A percentile compares a stretch with the other conserved stretches of the same genome.
These are phyloP conservation scores for Neodon shergylaensis DNA, from an alignment of 2,113 vertebrate species.

Conservation along the genomic window DNA sequence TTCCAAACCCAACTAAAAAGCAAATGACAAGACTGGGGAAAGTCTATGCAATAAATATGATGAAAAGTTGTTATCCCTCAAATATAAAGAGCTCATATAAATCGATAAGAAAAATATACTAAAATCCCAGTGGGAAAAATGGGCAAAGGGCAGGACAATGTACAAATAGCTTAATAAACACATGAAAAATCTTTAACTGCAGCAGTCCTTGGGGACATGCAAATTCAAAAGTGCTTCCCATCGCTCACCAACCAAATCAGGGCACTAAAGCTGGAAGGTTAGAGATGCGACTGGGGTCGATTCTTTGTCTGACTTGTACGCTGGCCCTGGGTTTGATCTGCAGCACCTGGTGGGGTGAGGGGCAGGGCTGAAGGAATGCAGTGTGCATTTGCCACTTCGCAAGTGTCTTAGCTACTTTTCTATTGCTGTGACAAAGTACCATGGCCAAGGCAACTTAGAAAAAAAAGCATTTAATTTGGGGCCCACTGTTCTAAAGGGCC, in stretches of 20 bases:
- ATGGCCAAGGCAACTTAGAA: not conserved
- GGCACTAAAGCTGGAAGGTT: not conserved
- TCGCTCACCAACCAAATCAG: not conserved
- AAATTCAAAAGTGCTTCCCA: not conserved
- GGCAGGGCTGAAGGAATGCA: not conserved
- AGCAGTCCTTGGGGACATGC: not conserved
- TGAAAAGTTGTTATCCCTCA: constrained; percentile 63
- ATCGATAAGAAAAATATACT: constrained; percentile 64
- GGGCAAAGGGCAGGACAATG: constrained; percentile 13
- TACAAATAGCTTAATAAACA: constrained; percentile 57
- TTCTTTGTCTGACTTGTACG: not conserved
- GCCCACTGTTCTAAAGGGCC: not conserved
- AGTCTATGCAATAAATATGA: constrained; percentile 53
- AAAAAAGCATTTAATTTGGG: not conserved
- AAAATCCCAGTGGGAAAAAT: constrained; percentile 56
- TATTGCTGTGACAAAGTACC: not conserved
- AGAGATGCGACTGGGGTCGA: not conserved
- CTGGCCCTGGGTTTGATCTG: not conserved
- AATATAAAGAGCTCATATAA: constrained; percentile 62
- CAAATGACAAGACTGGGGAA: constrained; percentile 56
- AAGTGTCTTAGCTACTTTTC: not conserved
- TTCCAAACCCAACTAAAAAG: constrained; percentile 69
- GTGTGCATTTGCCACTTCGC: not conserved
- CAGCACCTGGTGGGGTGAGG: not conserved
- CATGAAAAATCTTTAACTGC: constrained; percentile 37